A percentile compares a stretch with the other conserved stretches of the same genome.
Conservation (phyloP, 2,888 invertebrate genomes). For the Parascotia fuliginaria region DNA sequence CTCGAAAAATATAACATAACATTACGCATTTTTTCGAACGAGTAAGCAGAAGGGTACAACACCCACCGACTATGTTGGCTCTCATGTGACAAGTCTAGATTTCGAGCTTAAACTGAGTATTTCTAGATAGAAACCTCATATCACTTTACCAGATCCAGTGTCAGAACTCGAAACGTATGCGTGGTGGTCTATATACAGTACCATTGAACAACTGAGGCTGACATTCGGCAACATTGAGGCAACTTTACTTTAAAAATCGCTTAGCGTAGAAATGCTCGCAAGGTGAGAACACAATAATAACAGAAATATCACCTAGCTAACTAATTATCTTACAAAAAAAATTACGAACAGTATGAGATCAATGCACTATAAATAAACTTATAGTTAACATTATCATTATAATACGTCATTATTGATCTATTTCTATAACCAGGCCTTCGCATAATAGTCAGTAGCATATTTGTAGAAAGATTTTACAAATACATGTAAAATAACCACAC, state of each 20-base stretch:
- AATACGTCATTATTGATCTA: constrained; percentile 21
- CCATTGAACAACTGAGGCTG: too few species aligned
- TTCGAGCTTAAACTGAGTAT: too few species aligned
- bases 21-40: background rate
- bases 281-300: background rate
- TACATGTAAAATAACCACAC: background rate
- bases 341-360: constrained; percentile 49
- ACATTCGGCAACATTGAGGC: too few species aligned
- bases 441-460: constrained; percentile 4
- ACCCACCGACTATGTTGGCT: too few species aligned
- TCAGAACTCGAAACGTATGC: too few species aligned
- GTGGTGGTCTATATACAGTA: too few species aligned
- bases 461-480: constrained; percentile 2
- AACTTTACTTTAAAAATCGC: too few species aligned
- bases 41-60: too few species aligned
- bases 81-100: too few species aligned
- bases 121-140: too few species aligned
- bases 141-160: too few species aligned
- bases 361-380: constrained; percentile 27
- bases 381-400: constrained; percentile 13
- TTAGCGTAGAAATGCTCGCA: background rate
- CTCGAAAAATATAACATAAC: background rate
- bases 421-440: constrained; percentile 21
- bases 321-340: constrained; percentile 16
- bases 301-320: constrained; percentile 1